Evolutionary conservation across 2,113 vertebrate species (phyloP), one percentile per base, ranked within the genome.

Genomic region (Okapia johnstoni): DNA sequence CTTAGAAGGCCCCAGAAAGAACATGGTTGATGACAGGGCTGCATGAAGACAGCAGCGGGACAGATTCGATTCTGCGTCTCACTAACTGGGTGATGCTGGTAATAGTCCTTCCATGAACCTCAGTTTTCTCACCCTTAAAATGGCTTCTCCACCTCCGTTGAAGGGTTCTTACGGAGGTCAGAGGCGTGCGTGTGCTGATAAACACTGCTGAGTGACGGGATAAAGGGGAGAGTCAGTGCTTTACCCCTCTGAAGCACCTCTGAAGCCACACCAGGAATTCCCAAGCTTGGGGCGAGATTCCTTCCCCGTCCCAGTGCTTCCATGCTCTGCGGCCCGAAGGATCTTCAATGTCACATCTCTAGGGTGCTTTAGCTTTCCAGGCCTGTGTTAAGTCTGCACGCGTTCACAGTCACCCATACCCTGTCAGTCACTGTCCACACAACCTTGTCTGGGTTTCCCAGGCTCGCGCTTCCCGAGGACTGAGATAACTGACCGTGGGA

Each of bases 341-440:
- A 63, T 26, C 26, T 2, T 12, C 10, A 19, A 4, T 0, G 21
- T 6, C 61, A 0, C 0, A 0, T 7, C 54, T 19, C 50, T 1
- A 1, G 40, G 0, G 30, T 5, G 15, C 6, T 3, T 25, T 7
- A 0, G 7, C 4, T 16, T 5, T 1, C 4, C 8, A 7, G 60
- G 54, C 7, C 14, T 6, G 21, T 57, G 36, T 16, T 26, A 3
- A 2, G 15, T 7, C 48, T 23, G 0, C 0, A 5, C 5, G 52
- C 36, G 6, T 9, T 0, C 8, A 1, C 1, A 5, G 3, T 28
- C 40, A 4, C 80, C 58, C 9, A 14, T 1, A 3, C 4, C 0
- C 1, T 1, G 2, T 1, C 2, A 13, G 54, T 5, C 4, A 3
- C 2, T 0, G 1, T 3, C 2, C 12, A 0, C 2, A 0, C 0